Conservation (phyloP, 2,888 invertebrate species). For the Cataglyphis altisquamis region DNA sequence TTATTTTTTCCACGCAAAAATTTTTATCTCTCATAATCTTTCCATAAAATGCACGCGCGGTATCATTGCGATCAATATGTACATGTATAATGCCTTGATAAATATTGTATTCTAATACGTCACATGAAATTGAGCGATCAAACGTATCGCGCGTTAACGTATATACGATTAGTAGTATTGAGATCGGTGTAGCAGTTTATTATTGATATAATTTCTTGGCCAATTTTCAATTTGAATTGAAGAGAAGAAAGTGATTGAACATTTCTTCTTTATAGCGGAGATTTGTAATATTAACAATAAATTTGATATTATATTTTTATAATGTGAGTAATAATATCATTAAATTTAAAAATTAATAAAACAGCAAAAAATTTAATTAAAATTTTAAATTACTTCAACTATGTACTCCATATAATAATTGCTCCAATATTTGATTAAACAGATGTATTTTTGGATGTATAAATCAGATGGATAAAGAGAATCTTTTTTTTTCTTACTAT, state of each 20-base stretch:
- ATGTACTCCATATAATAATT: neutral
- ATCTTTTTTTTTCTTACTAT: neutral
- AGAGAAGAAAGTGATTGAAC: neutral
- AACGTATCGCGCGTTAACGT: neutral
- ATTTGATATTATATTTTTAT: constrained; percentile 1
- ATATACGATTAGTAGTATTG: neutral
- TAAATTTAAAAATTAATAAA: constrained; percentile 3
- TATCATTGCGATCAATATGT: constrained; percentile 3
- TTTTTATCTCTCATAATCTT: no score
- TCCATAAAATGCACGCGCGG: neutral
- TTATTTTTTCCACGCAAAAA: constrained; percentile 18
- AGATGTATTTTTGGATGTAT: neutral
- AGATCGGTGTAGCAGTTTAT: constrained; percentile 18
- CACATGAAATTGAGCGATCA: neutral
- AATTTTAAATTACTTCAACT: neutral
- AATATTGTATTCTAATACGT: constrained; percentile 17
- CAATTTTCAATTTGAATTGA: neutral
- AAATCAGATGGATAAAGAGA: neutral
- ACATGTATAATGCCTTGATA: neutral
- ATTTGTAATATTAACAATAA: neutral
- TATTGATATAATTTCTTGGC: neutral
- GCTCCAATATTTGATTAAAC: constrained; percentile 4
- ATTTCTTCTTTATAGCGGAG: neutral
- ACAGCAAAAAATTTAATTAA: neutral
- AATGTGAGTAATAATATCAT: neutral